Conservation (phyloP, 64 coral and sea anemone genomes). For the Stichodactyla helianthus region DNA sequence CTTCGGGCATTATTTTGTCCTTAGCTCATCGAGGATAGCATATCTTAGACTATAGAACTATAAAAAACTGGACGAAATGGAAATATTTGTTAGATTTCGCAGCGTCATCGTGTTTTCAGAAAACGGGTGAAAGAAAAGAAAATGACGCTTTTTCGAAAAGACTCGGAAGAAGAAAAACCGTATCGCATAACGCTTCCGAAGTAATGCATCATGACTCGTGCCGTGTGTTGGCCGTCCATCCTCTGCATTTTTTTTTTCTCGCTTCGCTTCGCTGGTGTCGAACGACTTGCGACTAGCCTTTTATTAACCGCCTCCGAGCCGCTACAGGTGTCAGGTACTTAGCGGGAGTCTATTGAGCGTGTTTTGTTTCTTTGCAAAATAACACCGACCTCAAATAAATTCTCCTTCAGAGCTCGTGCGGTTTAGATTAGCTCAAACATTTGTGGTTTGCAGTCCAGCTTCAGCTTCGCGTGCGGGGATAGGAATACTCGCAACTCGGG, state of each 20-base stretch:
- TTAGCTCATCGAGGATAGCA: no score
- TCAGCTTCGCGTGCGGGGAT: background rate
- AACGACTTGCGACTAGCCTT: background rate
- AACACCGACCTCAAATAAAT: background rate
- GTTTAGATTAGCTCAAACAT: background rate
- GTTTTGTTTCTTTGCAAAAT: background rate
- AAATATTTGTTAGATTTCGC: no score
- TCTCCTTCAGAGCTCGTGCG: background rate
- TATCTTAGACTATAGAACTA: no score
- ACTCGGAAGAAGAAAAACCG: no score
- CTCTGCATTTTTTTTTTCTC: background rate
- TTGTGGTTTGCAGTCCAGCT: background rate
- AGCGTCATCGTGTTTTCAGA: no score
- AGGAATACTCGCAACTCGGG: background rate
- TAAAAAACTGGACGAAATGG: no score
- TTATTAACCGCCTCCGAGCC: background rate
- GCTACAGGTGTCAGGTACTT: conserved; percentile 5
- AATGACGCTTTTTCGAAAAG: no score
- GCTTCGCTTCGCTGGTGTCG: background rate
- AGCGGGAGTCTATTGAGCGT: conserved; percentile 11
- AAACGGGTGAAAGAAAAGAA: no score
- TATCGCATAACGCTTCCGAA: no score
- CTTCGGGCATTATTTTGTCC: no score
- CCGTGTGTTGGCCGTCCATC: background rate
- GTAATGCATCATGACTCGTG: no score